Evolutionary conservation across 2,113 vertebrate genomes (phyloP).

Genomic region (Clarias magur): DNA sequence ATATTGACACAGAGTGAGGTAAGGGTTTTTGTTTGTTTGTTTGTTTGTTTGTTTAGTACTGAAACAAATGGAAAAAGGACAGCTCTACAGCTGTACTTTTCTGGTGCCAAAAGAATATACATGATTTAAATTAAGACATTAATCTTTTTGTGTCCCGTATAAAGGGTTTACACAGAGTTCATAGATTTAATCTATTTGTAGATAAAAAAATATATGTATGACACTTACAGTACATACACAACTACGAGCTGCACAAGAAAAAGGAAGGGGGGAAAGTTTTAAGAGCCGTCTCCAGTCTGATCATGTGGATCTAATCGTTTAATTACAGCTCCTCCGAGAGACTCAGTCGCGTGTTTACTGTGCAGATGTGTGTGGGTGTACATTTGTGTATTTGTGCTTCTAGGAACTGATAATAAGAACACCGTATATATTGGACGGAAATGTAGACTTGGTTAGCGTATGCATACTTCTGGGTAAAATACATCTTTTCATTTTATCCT

Average conservation of each 20-base stretch:
- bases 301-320: constrained; percentile 38
- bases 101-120: not conserved
- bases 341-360: not conserved
- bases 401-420: not conserved
- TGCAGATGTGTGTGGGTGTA: constrained; percentile 23
- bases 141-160: not conserved
- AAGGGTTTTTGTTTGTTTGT: no score
- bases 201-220: not conserved
- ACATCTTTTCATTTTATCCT: not conserved
- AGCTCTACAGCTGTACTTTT: not conserved
- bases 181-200: not conserved
- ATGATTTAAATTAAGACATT: not conserved
- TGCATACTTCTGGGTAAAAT: constrained; percentile 2
- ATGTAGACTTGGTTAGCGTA: not conserved
- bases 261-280: not conserved
- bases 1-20: not conserved
- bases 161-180: not conserved
- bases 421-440: not conserved
- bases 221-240: not conserved
- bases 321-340: constrained; percentile 31
- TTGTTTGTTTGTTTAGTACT: not conserved
- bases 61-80: not conserved
- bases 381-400: constrained; percentile 6
- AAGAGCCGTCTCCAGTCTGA: constrained; percentile 6
- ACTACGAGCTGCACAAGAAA: not conserved